Evolutionary conservation across 1,140 invertebrate species (phyloP).

Genomic region (Pinna nobilis): DNA sequence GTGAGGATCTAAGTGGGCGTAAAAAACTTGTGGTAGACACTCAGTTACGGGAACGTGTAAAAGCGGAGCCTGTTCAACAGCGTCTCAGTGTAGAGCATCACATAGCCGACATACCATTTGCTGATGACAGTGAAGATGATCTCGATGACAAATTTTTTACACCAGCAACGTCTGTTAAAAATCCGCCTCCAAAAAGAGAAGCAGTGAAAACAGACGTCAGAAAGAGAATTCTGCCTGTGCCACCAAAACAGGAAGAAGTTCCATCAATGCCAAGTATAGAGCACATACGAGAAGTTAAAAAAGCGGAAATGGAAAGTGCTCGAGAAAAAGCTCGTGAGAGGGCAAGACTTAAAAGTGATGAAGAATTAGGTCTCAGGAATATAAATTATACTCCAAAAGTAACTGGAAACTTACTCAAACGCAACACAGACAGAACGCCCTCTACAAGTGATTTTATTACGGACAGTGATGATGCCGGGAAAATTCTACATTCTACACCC

Average conservation of each 20-base stretch:
- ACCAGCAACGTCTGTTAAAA: constrained; percentile 58
- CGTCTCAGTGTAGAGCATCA: constrained; percentile 31
- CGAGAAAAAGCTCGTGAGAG: constrained; percentile 48
- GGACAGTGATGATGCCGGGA: constrained; percentile 59
- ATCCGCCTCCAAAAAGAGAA: constrained; percentile 38
- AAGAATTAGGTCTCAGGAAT: constrained; percentile 43
- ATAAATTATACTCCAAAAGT: constrained; percentile 37
- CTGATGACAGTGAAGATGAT: constrained; percentile 67
- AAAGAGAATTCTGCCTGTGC: constrained; percentile 59
- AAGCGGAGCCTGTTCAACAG: neutral
- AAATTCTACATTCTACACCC: constrained; percentile 43
- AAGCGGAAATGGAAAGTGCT: constrained; percentile 55
- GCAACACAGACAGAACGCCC: constrained; percentile 47
- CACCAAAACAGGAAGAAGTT: constrained; percentile 34
- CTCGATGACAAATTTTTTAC: constrained; percentile 62
- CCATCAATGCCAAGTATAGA: constrained; percentile 41
- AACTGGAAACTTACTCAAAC: constrained; percentile 34
- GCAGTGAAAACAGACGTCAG: constrained; percentile 35
- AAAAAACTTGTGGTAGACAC: constrained; percentile 59
- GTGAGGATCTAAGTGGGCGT: constrained; percentile 16
- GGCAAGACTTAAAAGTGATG: constrained; percentile 54
- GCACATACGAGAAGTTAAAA: constrained; percentile 50
- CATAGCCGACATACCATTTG: constrained; percentile 69
- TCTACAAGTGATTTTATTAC: constrained; percentile 56
- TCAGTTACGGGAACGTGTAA: constrained; percentile 29